phyloP scores from a whole-genome alignment of 37 sponge, comb jelly and placozoan species.

The Oscarella lobularis region DNA sequence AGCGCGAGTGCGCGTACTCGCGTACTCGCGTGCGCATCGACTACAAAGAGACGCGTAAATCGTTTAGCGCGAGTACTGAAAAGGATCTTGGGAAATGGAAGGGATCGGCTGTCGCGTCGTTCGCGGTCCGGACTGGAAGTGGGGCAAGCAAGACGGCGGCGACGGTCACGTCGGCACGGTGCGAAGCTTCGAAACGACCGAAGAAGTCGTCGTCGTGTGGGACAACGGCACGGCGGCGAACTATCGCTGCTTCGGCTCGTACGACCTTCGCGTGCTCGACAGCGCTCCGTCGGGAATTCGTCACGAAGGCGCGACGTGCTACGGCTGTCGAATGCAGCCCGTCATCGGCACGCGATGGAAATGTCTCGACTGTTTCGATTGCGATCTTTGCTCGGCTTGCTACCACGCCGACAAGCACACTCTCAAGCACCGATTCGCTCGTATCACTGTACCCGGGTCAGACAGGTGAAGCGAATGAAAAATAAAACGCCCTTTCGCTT shows the following conservation, averaged over 20 bases:
- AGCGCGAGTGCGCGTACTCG: no score
- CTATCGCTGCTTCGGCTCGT: slow-evolving; percentile 44
- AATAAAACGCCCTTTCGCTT: no score
- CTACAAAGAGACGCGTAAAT: no score
- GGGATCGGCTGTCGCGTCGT: no score
- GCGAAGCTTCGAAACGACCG: slow-evolving; percentile 30
- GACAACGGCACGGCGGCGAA: slow-evolving; percentile 72
- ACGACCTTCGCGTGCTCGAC: slow-evolving; percentile 59
- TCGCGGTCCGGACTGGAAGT: no score
- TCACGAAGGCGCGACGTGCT: slow-evolving; percentile 53
- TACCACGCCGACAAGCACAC: slow-evolving; percentile 77
- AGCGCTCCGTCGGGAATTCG: slow-evolving; percentile 51
- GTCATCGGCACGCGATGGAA: slow-evolving; percentile 65
- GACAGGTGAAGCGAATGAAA: slow-evolving; percentile 20
- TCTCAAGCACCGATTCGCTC: slow-evolving; percentile 34
- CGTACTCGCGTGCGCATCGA: no score
- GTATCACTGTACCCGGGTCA: slow-evolving; percentile 35
- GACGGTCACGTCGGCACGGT: slow-evolving; percentile 69
- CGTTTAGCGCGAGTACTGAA: no score
- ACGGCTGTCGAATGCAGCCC: slow-evolving; percentile 43
- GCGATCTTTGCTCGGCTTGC: slow-evolving; percentile 63
- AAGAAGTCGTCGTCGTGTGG: slow-evolving; percentile 62
- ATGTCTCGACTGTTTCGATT: slow-evolving; percentile 39
- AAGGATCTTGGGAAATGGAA: no score
- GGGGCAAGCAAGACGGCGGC: no score